These are phyloP conservation scores for Dendrolimus pini DNA, from an alignment of 2,888 invertebrate species.

Conservation along the genomic window DNA sequence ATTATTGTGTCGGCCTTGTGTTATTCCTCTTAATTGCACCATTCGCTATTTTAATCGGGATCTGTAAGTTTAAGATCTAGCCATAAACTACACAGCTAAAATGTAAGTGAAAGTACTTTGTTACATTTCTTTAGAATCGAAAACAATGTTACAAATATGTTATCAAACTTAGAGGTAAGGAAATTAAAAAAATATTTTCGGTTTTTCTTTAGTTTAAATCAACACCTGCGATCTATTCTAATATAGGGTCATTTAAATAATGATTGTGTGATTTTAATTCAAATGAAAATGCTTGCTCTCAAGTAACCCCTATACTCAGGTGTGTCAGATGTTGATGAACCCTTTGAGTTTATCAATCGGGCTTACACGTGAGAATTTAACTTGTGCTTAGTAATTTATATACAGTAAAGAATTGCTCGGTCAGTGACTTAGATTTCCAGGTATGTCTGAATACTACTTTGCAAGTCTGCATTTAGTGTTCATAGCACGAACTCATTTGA, in stretches of 20 bases:
- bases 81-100: no score
- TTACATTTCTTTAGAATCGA: no score
- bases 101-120: no score
- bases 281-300: not conserved
- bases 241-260: not conserved
- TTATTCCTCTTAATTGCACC: no score
- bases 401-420: not conserved
- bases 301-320: not conserved
- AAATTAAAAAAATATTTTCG: no score
- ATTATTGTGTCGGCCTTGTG: no score
- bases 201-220: no score
- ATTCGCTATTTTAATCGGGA: no score
- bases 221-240: no score
- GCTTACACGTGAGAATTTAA: not conserved
- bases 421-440: not conserved
- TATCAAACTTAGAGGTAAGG: no score
- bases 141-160: no score
- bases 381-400: not conserved
- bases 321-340: not conserved
- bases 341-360: not conserved
- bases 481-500: not conserved
- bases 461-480: not conserved
- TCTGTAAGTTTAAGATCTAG: no score
- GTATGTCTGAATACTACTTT: not conserved
- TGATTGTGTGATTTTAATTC: not conserved